A percentile compares a stretch with the other conserved stretches of the same genome.
Conservation (phyloP, 35 echinoderm and acorn worm genomes). For the Chiridota heheva region DNA sequence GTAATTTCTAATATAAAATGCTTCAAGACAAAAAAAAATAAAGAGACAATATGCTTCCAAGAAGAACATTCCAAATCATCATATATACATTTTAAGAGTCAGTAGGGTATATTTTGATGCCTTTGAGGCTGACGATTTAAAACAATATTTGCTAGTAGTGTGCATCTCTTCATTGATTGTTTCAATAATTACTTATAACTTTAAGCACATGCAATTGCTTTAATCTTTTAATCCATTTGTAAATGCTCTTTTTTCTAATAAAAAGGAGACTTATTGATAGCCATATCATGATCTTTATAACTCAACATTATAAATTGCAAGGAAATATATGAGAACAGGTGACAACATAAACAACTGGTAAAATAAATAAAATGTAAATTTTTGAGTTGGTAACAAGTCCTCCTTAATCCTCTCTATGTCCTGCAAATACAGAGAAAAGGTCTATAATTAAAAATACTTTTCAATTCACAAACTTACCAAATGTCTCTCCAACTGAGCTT, state of each 20-base stretch:
- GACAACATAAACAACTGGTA: neutral
- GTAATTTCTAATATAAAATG: neutral
- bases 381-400: neutral
- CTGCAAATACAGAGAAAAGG: no score
- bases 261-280: no score
- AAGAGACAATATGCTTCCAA: neutral
- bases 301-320: neutral
- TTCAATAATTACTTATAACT: neutral
- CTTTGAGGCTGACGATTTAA: neutral
- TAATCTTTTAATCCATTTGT: no score
- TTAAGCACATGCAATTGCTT: no score
- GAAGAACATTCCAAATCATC: neutral
- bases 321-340: neutral
- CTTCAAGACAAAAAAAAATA: neutral
- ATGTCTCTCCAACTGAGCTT: constrained; percentile 64
- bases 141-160: neutral
- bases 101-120: neutral
- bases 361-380: neutral
- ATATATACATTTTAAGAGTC: neutral
- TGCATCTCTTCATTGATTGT: neutral
- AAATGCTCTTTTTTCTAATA: no score
- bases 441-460: neutral
- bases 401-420: no score
- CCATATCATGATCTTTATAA: no score
- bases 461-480: constrained; percentile 47